Percentiles rank a stretch among this genome's conserved stretches.
Evolutionary conservation across 2,113 vertebrate genomes (phyloP).

Genomic region (Microcebus griseorufus): DNA sequence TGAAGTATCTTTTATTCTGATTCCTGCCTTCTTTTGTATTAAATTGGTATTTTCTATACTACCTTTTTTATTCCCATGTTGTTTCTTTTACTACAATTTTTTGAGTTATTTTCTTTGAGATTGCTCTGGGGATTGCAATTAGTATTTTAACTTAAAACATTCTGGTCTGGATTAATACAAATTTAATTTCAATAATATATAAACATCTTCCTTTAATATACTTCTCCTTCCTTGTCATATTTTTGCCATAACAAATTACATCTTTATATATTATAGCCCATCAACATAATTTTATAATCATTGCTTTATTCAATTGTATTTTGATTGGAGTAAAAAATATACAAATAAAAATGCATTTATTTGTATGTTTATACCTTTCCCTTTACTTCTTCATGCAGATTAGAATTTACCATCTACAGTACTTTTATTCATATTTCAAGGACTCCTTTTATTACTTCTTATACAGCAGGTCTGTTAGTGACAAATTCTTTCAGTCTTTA

Average conservation of each 20-base stretch:
- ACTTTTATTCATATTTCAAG: slow-evolving; percentile 30
- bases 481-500: background rate
- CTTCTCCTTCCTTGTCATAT: background rate
- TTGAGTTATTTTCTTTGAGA: slow-evolving; percentile 1
- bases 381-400: background rate
- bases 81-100: background rate
- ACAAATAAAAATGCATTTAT: background rate
- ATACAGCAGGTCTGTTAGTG: background rate
- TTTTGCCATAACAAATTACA: background rate
- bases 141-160: slow-evolving; percentile 33
- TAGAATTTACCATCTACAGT: background rate
- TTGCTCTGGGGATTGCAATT: background rate
- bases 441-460: background rate
- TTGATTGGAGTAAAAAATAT: background rate
- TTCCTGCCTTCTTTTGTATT: background rate
- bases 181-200: background rate
- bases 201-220: background rate
- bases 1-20: background rate
- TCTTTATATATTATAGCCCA: background rate
- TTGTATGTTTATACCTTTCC: background rate
- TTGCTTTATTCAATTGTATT: background rate
- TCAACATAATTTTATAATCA: background rate
- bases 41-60: background rate
- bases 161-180: background rate
- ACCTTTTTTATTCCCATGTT: background rate